A percentile compares a stretch with the other conserved stretches of the same genome.
Evolutionary conservation across 1,140 invertebrate genomes (phyloP).

Genomic region (Notospermus geniculatus): DNA sequence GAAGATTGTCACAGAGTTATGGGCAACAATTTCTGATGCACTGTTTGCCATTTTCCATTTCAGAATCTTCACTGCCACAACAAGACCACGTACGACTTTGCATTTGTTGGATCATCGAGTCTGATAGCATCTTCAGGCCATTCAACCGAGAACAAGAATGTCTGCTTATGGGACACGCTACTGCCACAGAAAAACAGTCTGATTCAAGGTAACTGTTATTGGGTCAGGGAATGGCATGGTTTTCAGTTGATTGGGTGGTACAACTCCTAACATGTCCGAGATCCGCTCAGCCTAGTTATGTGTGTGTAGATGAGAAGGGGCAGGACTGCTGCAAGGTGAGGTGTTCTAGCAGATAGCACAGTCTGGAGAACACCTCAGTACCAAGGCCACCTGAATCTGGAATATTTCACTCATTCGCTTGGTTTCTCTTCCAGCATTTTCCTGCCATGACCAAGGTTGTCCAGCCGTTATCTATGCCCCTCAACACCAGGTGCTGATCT

Average conservation of each 20-base stretch:
- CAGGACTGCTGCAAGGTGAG: background rate
- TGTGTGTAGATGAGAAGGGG: background rate
- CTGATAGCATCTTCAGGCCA: constrained; percentile 96
- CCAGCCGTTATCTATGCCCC: constrained; percentile 85
- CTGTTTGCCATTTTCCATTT: constrained; percentile 42
- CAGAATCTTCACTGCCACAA: constrained; percentile 95
- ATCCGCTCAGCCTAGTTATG: background rate
- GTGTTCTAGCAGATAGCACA: background rate
- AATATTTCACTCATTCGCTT: constrained; percentile 4
- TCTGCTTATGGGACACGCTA: constrained; percentile 98
- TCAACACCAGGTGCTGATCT: constrained; percentile 82
- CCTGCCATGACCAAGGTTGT: constrained; percentile 88
- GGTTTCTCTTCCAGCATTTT: constrained; percentile 67
- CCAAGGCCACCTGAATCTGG: too few species aligned
- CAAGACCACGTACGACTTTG: constrained; percentile 95
- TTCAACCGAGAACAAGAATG: constrained; percentile 93
- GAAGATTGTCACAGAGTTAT: too few species aligned
- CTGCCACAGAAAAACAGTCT: constrained; percentile 91
- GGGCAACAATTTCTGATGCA: background rate
- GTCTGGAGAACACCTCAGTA: background rate
- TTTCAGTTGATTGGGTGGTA: background rate
- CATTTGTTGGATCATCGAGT: constrained; percentile 95
- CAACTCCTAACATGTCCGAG: background rate
- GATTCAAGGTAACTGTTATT: constrained; percentile 66
- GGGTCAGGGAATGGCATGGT: too few species aligned